Evolutionary conservation across 64 coral and sea anemone species (phyloP), one percentile per base, ranked within the genome.

Genomic region (Dendrophyllia cribrosa): DNA sequence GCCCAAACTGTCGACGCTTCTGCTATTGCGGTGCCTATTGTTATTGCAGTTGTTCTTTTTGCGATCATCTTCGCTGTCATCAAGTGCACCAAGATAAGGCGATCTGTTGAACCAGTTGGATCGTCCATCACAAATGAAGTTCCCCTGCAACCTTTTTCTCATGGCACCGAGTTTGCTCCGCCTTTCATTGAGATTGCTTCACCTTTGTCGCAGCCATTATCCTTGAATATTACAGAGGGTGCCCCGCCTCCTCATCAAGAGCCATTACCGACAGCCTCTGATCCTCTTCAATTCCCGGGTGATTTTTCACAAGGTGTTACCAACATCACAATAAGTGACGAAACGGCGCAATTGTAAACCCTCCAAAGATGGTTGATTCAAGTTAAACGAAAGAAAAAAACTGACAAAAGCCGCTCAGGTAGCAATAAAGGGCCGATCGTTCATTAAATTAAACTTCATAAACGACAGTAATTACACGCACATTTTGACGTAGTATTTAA

Each of bases 21-120:
- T 43, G 70, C 6, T 9, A 73, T 73, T 73, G 70, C 15, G 25
- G 70, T 73, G 11, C 70, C 70, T 14, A 73, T 73, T 44, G 70
- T 44, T 73, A 14, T 73, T 73, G 70, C 9, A 13, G 70, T 73
- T 43, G 34, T 45, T 73, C 70, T 73, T 73, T 73, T 73, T 73
- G 25, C 70, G 0, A 4, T 73, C 34, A 73, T 73, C 10, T 9
- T 73, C 12, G 44, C 25, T 43, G 70, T 73, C 8, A 73, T 73
- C 34, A 73, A 45, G 34, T 73, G 60, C 60, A 63, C 60, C 60
- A 63, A 63, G 60, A 63, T 73, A 73, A 73, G 9, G 34, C 70
- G 34, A 19, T 65, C 62, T 17, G 15, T 13, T 6, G 62, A 5
- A 17, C 5, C 62, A 13, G 62, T 6, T 65, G 14, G 5, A 19